Base-by-base conservation (phyloP, 2,797 vertebrate genomes). In the Adrianichthys oophorus region DNA sequence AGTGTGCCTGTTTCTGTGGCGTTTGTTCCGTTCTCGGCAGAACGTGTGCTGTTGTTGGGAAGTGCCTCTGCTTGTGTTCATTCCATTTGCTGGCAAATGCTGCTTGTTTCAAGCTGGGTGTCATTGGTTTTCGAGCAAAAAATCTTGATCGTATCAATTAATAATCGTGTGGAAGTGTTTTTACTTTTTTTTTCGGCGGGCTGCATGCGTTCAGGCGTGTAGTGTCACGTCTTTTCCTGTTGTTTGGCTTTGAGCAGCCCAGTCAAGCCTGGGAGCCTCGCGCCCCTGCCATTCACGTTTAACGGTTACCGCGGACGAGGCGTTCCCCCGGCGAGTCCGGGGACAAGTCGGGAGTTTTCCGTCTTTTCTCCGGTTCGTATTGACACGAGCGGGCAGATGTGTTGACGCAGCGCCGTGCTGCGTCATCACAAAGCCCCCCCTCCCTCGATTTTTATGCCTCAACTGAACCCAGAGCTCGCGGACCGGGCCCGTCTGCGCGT, bases 391-490 rank as follows among this genome's bases (percentile, higher is more conserved):
- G 1, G 60, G 41, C 13, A 71, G 76, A 78, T 62, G 62, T 87
- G 85, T 87, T 70, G 84, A 86, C 76, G 85, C 74, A 68, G 83
- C 81, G 65, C 65, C 49, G 59, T 48, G 85, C 86, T 90, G 85
- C 90, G 90, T 91, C 89, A 90, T 76, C 84, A 85, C 49, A 82
- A 79, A 58, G 1, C 5, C 62, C 56, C 65, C 42, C 16, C 26
- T 1, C 26, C 1, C 26, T 29, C 26, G 5, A 6, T 29, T 44
- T 37, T 13, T 57, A 45, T 73, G 54, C 53, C 72, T 68, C 52
- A 57, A 50, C 59, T 54, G 59, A 72, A 70, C 64, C 62, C 48
- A 16, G 42, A 48, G 59, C 69, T 29, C 15, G 56, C 52, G 76
- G 76, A 70, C 76, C 76, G 70, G 58, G 70, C 73, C 75, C 59